These are phyloP conservation scores for Hedychridium roseum DNA, from an alignment of 2,888 invertebrate species.

Conservation along the genomic window DNA sequence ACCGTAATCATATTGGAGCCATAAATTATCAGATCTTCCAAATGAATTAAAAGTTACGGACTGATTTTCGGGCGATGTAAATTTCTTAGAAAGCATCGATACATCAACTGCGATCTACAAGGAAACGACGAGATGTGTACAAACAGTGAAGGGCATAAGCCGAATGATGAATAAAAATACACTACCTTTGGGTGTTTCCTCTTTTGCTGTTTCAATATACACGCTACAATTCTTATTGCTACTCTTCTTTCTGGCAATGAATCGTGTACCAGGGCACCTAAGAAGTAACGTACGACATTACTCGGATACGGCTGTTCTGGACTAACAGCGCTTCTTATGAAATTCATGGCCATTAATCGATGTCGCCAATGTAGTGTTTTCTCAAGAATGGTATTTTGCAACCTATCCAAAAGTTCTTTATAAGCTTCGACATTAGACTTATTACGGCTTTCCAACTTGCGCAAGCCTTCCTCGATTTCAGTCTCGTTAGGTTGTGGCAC, in stretches of 20 bases:
- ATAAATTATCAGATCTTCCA: constrained; percentile 75
- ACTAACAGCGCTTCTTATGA: constrained; percentile 77
- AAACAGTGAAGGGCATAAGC: constrained; percentile 4
- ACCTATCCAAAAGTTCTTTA: constrained; percentile 63
- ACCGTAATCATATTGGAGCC: constrained; percentile 75
- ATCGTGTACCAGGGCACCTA: constrained; percentile 76
- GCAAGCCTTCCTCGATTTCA: constrained; percentile 60
- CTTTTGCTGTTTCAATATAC: constrained; percentile 78
- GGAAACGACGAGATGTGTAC: constrained; percentile 5
- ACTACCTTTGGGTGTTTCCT: constrained; percentile 65
- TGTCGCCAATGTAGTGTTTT: constrained; percentile 82
- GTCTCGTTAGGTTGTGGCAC: constrained; percentile 56
- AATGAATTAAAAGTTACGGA: constrained; percentile 62
- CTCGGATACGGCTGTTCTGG: constrained; percentile 74
- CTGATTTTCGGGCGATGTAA: constrained; percentile 11
- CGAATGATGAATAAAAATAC: background rate
- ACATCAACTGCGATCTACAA: constrained; percentile 41
- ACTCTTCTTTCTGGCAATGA: constrained; percentile 81
- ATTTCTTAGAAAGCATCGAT: constrained; percentile 13
- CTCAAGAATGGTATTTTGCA: constrained; percentile 68
- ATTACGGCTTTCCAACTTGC: constrained; percentile 59
- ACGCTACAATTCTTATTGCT: constrained; percentile 71
- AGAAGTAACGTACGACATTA: constrained; percentile 71
- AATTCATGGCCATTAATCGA: constrained; percentile 76
- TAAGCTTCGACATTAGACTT: constrained; percentile 67